These are phyloP conservation scores for Euclidia mi DNA, from an alignment of 2,888 invertebrate species.

Conservation along the genomic window DNA sequence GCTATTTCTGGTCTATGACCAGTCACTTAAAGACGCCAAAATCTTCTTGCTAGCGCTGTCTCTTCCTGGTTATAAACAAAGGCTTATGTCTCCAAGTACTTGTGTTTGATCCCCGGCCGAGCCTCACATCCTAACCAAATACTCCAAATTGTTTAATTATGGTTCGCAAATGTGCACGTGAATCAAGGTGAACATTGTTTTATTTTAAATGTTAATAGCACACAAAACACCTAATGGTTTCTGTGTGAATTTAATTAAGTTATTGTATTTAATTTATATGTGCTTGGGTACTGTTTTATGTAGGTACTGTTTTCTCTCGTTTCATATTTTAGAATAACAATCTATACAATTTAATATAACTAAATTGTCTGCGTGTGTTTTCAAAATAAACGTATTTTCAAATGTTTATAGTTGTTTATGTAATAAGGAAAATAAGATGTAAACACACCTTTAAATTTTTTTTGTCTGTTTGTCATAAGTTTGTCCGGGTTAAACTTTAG, in stretches of 20 bases:
- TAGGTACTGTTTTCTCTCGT: no score
- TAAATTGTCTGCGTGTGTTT: no score
- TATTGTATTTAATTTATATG: slow-evolving; percentile 17
- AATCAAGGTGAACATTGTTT: slow-evolving; percentile 36
- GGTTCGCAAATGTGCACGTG: slow-evolving; percentile 38
- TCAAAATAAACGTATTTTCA: no score
- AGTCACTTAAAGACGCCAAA: no score
- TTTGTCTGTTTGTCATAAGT: no score
- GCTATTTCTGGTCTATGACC: no score
- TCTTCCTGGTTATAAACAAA: slow-evolving; percentile 20
- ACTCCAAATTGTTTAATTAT: slow-evolving; percentile 46
- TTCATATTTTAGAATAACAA: no score
- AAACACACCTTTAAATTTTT: no score
- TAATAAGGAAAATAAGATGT: no score
- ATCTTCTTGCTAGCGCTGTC: background rate
- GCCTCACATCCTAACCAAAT: slow-evolving; percentile 47
- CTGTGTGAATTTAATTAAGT: slow-evolving; percentile 17
- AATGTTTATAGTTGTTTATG: no score
- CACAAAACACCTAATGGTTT: slow-evolving; percentile 30
- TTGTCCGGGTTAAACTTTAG: no score
- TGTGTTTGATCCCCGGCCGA: slow-evolving; percentile 26
- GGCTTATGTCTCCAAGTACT: slow-evolving; percentile 30
- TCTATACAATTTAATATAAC: no score
- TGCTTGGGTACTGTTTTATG: background rate
- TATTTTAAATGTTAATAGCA: slow-evolving; percentile 49